phyloP scores from a whole-genome alignment of 2,797 vertebrate genomes.

The Poeciliopsis paucimaculata region DNA sequence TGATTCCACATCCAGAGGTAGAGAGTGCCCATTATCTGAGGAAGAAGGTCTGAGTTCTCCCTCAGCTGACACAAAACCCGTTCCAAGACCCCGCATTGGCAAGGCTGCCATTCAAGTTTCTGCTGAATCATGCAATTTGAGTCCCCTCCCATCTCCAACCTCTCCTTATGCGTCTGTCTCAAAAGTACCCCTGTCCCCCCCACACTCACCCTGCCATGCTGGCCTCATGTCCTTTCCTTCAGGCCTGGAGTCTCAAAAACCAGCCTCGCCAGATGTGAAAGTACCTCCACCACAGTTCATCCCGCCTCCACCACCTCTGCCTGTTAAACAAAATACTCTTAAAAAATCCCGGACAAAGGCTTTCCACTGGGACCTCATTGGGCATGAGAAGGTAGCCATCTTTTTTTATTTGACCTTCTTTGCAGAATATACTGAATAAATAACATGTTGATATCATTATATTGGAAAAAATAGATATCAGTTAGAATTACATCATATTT shows the following conservation, averaged over 20 bases:
- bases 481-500: background rate
- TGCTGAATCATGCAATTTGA: background rate
- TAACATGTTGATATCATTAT: background rate
- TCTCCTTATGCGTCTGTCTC: background rate
- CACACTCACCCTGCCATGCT: background rate
- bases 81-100: conserved; percentile 28
- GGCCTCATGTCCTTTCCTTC: background rate
- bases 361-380: conserved; percentile 83
- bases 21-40: conserved; percentile 1
- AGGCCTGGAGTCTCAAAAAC: background rate
- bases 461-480: no score
- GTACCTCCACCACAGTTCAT: background rate
- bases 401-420: conserved; percentile 10
- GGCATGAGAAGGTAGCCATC: conserved; percentile 76
- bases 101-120: background rate
- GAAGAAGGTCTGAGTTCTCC: conserved; percentile 8
- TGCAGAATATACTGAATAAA: background rate
- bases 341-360: conserved; percentile 71
- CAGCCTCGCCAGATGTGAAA: background rate
- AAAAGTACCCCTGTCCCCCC: background rate
- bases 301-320: conserved; percentile 62
- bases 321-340: background rate
- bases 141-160: background rate
- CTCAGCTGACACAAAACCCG: conserved; percentile 16
- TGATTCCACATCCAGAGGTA: background rate